Percentiles rank a stretch among this genome's conserved stretches.
Conservation (phyloP, 2,888 invertebrate genomes). For the Mesorhabditis belari region DNA sequence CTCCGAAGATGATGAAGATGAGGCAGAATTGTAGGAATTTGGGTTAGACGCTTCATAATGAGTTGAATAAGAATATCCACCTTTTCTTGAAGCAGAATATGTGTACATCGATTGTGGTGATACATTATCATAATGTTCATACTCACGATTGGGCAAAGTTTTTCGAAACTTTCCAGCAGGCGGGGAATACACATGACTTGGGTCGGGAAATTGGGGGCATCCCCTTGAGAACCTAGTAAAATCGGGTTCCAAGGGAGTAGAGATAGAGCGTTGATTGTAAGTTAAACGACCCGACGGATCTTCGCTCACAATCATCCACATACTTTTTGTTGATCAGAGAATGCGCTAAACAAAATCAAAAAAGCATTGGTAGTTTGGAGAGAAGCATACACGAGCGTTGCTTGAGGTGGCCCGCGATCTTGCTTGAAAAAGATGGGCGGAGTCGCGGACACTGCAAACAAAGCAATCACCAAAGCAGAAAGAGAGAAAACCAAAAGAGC, state of each 20-base stretch:
- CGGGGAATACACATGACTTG: background rate
- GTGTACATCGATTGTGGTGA: slow-evolving; percentile 7
- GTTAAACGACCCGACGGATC: slow-evolving; percentile 28
- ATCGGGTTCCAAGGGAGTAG: background rate
- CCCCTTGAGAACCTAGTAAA: background rate
- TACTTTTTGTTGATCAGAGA: background rate
- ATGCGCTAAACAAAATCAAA: no score
- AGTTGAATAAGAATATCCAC: background rate
- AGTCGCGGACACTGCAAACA: no score
- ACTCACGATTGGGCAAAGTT: background rate
- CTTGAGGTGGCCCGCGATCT: no score
- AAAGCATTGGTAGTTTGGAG: no score
- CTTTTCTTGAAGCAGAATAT: background rate
- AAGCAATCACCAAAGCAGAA: no score
- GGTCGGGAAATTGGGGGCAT: background rate
- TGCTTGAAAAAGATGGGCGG: no score
- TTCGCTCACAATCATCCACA: slow-evolving; percentile 35
- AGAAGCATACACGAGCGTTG: no score
- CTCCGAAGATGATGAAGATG: slow-evolving; percentile 19
- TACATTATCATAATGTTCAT: slow-evolving; percentile 30
- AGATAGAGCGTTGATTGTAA: slow-evolving; percentile 24
- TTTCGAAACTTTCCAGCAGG: background rate
- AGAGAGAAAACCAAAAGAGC: no score
- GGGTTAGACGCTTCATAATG: background rate
- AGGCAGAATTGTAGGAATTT: slow-evolving; percentile 11